These are phyloP conservation scores for Drosophila albomicans DNA, from an alignment of 1,140 invertebrate genomes.

Conservation along the genomic window DNA sequence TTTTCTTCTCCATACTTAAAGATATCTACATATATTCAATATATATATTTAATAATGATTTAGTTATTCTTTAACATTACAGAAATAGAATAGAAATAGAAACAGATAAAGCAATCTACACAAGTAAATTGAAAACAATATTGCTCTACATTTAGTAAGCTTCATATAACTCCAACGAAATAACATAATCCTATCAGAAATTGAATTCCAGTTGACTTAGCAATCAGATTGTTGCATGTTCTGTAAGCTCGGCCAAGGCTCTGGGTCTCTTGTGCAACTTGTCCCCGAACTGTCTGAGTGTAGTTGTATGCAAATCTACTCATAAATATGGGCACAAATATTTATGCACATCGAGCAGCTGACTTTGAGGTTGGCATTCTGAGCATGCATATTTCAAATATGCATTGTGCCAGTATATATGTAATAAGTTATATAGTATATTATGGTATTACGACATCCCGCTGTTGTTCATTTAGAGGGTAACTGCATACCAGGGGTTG, in stretches of 20 bases:
- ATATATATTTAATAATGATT: too few species aligned
- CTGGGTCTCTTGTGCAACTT: background rate
- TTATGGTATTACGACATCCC: constrained; percentile 37
- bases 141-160: too few species aligned
- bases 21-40: too few species aligned
- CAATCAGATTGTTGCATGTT: background rate
- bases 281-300: background rate
- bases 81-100: too few species aligned
- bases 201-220: background rate
- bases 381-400: constrained; percentile 30
- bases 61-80: too few species aligned
- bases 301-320: background rate
- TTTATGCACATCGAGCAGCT: constrained; percentile 12
- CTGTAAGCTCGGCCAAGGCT: background rate
- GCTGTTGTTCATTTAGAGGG: constrained; percentile 10
- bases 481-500: constrained; percentile 47
- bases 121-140: too few species aligned
- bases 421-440: background rate
- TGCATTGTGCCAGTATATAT: constrained; percentile 18
- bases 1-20: too few species aligned
- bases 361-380: constrained; percentile 39
- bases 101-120: background rate
- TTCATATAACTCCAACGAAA: too few species aligned
- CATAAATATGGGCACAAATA: background rate
- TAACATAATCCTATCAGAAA: background rate